Evolutionary conservation across 2,797 vertebrate genomes (phyloP).

Genomic region (Erithacus rubecula): DNA sequence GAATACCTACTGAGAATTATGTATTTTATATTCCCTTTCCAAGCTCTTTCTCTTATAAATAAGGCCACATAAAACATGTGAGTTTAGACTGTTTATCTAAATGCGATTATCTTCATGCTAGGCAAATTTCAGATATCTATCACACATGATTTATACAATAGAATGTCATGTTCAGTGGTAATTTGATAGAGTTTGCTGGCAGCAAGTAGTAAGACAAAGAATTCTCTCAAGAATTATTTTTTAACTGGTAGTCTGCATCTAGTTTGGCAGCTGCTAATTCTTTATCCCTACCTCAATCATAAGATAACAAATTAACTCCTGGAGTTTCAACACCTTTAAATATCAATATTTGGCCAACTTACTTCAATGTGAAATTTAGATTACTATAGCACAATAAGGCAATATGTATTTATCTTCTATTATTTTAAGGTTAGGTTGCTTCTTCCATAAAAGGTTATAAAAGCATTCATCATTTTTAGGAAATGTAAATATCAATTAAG

Average conservation of each 20-base stretch:
- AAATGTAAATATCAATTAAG: not conserved
- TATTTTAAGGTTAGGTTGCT: not conserved
- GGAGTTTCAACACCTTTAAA: not conserved
- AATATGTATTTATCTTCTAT: not conserved
- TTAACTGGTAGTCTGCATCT: not conserved
- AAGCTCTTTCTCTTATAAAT: not conserved
- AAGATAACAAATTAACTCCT: not conserved
- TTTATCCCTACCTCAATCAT: not conserved
- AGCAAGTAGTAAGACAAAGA: slow-evolving; percentile 11
- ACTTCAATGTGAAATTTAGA: not conserved
- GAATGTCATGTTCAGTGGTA: not conserved
- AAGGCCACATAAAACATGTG: not conserved
- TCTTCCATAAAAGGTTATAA: not conserved
- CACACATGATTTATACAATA: not conserved
- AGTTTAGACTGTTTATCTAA: not conserved
- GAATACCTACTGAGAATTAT: not conserved
- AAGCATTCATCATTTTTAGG: not conserved
- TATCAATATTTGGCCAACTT: not conserved
- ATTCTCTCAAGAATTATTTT: slow-evolving; percentile 12
- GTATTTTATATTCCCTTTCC: not conserved
- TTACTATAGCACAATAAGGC: not conserved
- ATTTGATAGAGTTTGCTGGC: not conserved
- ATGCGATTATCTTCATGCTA: not conserved
- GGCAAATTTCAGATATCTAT: not conserved
- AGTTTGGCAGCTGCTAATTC: not conserved